Conservation (phyloP, 2,113 vertebrate species). For the Xiphophorus maculatus region DNA sequence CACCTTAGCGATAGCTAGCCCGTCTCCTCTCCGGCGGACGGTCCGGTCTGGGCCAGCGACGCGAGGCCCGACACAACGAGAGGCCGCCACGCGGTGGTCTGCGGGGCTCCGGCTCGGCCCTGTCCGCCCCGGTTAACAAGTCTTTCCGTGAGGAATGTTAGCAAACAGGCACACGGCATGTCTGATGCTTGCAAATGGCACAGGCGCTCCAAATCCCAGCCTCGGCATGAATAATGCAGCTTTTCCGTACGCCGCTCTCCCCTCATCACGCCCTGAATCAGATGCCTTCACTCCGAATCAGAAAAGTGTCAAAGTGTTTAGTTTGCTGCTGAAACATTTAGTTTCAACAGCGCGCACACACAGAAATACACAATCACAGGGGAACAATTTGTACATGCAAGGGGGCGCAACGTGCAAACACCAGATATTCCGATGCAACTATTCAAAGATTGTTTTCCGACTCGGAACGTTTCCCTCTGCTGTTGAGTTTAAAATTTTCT, state of each 20-base stretch:
- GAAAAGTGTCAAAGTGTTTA: conserved; percentile 62
- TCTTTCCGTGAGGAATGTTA: conserved; percentile 92
- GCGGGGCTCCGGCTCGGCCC: conserved; percentile 82
- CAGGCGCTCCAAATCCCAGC: conserved; percentile 80
- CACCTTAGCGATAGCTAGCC: conserved; percentile 21
- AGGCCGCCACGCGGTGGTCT: conserved; percentile 85
- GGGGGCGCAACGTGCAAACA: too few species aligned
- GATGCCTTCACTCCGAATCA: conserved; percentile 72
- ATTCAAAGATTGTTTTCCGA: conserved; percentile 15
- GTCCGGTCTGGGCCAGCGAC: conserved; percentile 22
- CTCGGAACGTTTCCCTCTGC: conserved; percentile 24
- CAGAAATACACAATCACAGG: background rate
- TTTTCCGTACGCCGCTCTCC: conserved; percentile 68
- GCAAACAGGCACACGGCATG: conserved; percentile 90
- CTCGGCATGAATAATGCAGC: conserved; percentile 90
- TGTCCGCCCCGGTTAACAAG: conserved; percentile 89
- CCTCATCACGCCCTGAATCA: conserved; percentile 50
- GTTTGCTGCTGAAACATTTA: background rate
- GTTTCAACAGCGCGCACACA: conserved; percentile 35
- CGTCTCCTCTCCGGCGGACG: conserved; percentile 11
- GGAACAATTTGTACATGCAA: conserved; percentile 8
- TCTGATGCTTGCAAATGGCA: conserved; percentile 88
- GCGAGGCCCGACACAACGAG: conserved; percentile 83
- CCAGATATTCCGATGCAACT: conserved; percentile 15
- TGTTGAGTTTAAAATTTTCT: conserved; percentile 74